Conservation (phyloP, 2,888 invertebrate species). For the Pardosa pseudoannulata region DNA sequence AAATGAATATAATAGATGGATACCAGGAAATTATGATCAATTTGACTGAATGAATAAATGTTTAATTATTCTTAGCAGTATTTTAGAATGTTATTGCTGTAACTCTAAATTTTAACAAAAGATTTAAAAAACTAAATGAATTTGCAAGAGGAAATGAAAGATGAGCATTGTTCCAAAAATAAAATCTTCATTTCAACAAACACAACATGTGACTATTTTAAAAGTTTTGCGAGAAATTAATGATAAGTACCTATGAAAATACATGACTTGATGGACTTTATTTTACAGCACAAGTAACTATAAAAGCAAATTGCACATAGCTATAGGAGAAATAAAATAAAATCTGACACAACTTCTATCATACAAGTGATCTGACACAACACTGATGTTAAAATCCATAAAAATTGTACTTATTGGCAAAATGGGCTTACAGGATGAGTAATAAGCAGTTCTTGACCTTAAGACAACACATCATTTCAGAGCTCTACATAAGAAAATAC, state of each 20-base stretch:
- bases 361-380: slow-evolving; percentile 44
- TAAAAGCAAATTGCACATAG: slow-evolving; percentile 21
- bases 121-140: background rate
- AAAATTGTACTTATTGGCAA: slow-evolving; percentile 67
- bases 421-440: slow-evolving; percentile 57
- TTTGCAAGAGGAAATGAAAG: background rate
- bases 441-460: slow-evolving; percentile 12
- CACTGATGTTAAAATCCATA: slow-evolving; percentile 50
- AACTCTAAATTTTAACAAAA: background rate
- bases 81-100: slow-evolving; percentile 8
- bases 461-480: background rate
- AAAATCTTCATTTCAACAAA: background rate
- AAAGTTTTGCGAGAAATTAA: slow-evolving; percentile 18
- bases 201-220: slow-evolving; percentile 8
- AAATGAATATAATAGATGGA: background rate
- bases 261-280: slow-evolving; percentile 9
- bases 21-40: background rate
- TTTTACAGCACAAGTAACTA: slow-evolving; percentile 14
- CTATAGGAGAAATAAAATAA: slow-evolving; percentile 11
- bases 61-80: too few species aligned
- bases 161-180: slow-evolving; percentile 1
- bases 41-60: too few species aligned
- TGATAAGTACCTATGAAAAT: slow-evolving; percentile 25
- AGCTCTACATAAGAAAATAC: background rate
- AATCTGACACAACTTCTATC: slow-evolving; percentile 21